These are phyloP conservation scores for Ptiloglossa arizonensis DNA, from an alignment of 1,140 invertebrate genomes.

Conservation along the genomic window DNA sequence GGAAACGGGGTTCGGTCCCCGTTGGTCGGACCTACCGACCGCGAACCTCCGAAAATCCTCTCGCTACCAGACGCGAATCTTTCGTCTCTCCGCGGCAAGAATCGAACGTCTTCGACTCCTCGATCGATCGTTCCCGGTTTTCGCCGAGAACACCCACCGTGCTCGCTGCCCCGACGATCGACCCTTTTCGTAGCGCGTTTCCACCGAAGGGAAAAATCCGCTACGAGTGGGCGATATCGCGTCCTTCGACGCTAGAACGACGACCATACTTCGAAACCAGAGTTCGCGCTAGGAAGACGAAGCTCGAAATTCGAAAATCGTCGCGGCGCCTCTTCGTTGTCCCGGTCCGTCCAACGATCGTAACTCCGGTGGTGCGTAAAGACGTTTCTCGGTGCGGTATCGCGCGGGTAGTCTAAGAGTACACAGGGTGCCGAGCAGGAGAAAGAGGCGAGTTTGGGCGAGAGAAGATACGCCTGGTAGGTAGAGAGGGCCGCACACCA, in stretches of 20 bases:
- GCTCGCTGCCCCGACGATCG: too few relatives aligned
- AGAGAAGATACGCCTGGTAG: conserved; percentile 44
- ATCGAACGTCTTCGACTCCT: background rate
- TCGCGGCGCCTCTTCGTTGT: background rate
- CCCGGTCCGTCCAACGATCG: conserved; percentile 1
- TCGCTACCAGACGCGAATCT: background rate
- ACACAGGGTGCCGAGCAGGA: background rate
- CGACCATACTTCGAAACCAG: too few relatives aligned
- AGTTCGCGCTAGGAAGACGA: background rate
- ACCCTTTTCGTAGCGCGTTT: too few relatives aligned
- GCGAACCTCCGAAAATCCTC: too few relatives aligned
- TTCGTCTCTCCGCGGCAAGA: background rate
- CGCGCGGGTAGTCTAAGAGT: background rate
- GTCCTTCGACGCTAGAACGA: too few relatives aligned
- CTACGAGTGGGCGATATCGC: too few relatives aligned
- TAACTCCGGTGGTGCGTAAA: conserved; percentile 32
- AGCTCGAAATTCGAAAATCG: conserved; percentile 3
- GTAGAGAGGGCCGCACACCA: conserved; percentile 53
- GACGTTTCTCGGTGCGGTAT: conserved; percentile 32
- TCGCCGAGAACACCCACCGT: too few relatives aligned
- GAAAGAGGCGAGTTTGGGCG: conserved; percentile 14
- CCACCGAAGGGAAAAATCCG: too few relatives aligned
- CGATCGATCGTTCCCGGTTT: background rate
- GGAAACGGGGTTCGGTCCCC: too few relatives aligned
- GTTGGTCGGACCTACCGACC: too few relatives aligned